A percentile compares a stretch with the other conserved stretches of the same genome.
Conservation (phyloP, 2,888 invertebrate genomes). For the Ornithoptera alexandrae region DNA sequence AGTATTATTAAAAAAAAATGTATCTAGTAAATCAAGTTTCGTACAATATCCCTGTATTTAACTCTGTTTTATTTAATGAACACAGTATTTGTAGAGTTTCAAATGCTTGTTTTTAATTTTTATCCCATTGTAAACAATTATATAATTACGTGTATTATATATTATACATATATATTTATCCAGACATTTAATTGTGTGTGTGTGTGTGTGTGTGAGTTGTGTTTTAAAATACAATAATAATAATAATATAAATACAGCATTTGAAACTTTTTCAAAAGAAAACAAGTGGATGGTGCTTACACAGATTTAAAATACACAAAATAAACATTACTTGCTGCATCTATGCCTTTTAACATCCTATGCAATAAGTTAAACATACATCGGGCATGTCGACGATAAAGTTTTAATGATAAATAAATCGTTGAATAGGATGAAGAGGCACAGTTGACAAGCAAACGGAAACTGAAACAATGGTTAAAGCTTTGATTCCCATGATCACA, state of each 20-base stretch:
- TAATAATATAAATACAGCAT: slow-evolving; percentile 43
- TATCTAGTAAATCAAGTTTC: slow-evolving; percentile 61
- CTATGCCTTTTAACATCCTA: slow-evolving; percentile 53
- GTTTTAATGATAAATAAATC: slow-evolving; percentile 11
- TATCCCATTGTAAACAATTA: slow-evolving; percentile 31
- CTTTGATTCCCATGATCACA: slow-evolving; percentile 78
- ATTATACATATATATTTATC: slow-evolving; percentile 26
- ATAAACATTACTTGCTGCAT: slow-evolving; percentile 52
- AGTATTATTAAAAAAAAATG: slow-evolving; percentile 46
- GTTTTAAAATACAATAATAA: slow-evolving; percentile 18
- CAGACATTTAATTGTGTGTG: neutral
- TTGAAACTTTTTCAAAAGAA: slow-evolving; percentile 52
- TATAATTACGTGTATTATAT: slow-evolving; percentile 29
- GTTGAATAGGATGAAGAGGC: slow-evolving; percentile 44
- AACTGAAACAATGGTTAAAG: slow-evolving; percentile 73
- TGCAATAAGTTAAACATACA: slow-evolving; percentile 14
- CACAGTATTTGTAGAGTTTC: slow-evolving; percentile 64
- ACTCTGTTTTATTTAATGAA: slow-evolving; percentile 77
- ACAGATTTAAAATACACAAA: slow-evolving; percentile 74
- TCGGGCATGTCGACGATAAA: neutral
- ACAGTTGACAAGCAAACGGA: slow-evolving; percentile 60
- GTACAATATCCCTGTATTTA: slow-evolving; percentile 79
- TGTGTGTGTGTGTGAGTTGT: neutral
- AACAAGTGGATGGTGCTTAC: slow-evolving; percentile 54
- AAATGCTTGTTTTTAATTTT: slow-evolving; percentile 45